Percentiles rank a stretch among this genome's conserved stretches.
Conservation (phyloP, 2,888 invertebrate genomes). For the Petrolisthes cinctipes region DNA sequence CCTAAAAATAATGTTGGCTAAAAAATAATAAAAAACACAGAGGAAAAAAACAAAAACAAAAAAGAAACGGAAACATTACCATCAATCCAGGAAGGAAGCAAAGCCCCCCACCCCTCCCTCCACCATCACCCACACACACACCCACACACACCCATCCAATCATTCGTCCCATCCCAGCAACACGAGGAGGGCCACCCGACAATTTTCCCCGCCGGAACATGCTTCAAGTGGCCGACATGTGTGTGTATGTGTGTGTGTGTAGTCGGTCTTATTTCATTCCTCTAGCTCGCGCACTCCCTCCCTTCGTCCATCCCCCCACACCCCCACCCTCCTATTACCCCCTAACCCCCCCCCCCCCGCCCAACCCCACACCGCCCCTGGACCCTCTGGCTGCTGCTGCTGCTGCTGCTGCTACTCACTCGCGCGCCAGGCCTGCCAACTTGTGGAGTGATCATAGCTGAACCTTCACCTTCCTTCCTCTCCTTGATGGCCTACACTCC, state of each 20-base stretch:
- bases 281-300: not conserved
- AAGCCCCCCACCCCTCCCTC: not conserved
- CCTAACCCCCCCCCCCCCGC: not conserved
- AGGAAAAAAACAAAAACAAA: not conserved
- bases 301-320: not conserved
- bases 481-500: not conserved
- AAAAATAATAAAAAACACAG: not conserved
- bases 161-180: constrained; percentile 14
- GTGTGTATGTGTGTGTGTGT: constrained; percentile 19
- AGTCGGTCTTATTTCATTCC: constrained; percentile 40
- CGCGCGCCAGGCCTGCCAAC: constrained; percentile 29
- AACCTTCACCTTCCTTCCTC: not conserved
- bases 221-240: constrained; percentile 34
- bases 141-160: not conserved
- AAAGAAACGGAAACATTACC: not conserved
- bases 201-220: constrained; percentile 20
- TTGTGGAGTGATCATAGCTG: not conserved
- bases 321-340: not conserved
- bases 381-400: not conserved
- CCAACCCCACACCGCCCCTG: not conserved
- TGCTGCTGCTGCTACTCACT: too few species aligned
- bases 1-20: too few species aligned
- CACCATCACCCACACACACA: not conserved
- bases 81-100: too few species aligned
- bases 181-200: constrained; percentile 25